These are phyloP conservation scores for Caiman crocodilus DNA, from an alignment of 2,797 vertebrate species.

Conservation along the genomic window DNA sequence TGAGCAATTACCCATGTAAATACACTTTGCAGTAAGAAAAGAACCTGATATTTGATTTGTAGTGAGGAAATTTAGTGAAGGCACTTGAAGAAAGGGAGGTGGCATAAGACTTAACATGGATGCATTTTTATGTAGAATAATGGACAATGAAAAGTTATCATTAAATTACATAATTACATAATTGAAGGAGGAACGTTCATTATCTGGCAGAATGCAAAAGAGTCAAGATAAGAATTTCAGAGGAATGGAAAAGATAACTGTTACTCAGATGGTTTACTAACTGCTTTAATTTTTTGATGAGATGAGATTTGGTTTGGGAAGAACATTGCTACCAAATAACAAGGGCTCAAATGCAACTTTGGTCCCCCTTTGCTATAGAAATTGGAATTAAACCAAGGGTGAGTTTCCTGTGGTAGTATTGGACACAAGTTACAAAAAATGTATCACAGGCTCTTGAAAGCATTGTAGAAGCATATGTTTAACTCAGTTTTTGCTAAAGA, in stretches of 20 bases:
- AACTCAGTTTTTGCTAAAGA: not conserved
- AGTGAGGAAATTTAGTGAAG: not conserved
- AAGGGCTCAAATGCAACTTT: not conserved
- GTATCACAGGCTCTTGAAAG: not conserved
- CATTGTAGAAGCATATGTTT: not conserved
- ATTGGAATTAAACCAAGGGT: not conserved
- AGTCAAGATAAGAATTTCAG: not conserved
- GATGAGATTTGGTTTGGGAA: not conserved
- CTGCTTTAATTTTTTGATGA: not conserved
- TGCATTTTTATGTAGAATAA: not conserved
- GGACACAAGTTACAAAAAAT: not conserved
- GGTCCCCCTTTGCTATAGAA: not conserved
- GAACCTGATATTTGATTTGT: not conserved
- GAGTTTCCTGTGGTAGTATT: not conserved
- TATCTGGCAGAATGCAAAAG: not conserved
- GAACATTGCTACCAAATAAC: not conserved
- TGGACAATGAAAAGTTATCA: not conserved
- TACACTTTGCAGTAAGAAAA: not conserved
- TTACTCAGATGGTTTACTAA: not conserved
- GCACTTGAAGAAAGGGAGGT: not conserved
- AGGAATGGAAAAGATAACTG: not conserved
- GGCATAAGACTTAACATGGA: not conserved
- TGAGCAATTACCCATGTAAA: constrained; percentile 1
- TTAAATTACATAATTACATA: no score
- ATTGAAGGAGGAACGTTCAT: not conserved